Conservation (phyloP, 2,888 invertebrate genomes). For the Nemotelus nigrinus region DNA sequence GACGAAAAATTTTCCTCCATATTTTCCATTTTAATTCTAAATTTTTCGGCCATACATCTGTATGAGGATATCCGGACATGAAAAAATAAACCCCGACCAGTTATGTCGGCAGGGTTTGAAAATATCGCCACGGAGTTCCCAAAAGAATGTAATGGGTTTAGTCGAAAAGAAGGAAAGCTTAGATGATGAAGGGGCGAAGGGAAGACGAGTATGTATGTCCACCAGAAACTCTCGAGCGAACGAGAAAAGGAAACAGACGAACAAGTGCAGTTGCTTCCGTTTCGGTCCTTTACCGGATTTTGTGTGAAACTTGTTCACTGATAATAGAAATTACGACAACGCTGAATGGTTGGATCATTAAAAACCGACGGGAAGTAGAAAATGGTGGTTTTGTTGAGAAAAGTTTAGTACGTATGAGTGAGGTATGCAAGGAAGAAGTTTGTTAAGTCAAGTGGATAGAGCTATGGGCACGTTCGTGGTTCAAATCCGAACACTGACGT, state of each 20-base stretch:
- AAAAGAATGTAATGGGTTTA: neutral
- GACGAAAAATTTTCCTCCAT: conserved; percentile 4
- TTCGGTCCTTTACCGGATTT: neutral
- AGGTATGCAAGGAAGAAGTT: too few species aligned
- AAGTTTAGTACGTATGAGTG: too few species aligned
- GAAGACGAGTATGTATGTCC: neutral
- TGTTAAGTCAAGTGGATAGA: too few species aligned
- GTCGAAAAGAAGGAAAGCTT: neutral
- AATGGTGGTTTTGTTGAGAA: too few species aligned
- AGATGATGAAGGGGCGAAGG: neutral
- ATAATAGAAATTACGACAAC: too few species aligned
- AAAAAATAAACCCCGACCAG: neutral
- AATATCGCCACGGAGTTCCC: neutral
- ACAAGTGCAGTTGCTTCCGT: neutral
- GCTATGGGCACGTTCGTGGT: too few species aligned
- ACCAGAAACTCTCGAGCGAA: too few species aligned
- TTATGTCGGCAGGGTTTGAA: neutral
- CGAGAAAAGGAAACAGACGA: neutral
- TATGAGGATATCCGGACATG: neutral
- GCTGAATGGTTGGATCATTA: too few species aligned
- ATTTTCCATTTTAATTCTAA: conserved; percentile 12
- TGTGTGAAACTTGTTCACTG: neutral
- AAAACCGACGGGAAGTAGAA: too few species aligned
- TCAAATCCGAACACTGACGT: too few species aligned
- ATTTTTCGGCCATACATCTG: neutral